Base-by-base conservation (phyloP, 2,113 vertebrate species). In the Dipodomys merriami region DNA sequence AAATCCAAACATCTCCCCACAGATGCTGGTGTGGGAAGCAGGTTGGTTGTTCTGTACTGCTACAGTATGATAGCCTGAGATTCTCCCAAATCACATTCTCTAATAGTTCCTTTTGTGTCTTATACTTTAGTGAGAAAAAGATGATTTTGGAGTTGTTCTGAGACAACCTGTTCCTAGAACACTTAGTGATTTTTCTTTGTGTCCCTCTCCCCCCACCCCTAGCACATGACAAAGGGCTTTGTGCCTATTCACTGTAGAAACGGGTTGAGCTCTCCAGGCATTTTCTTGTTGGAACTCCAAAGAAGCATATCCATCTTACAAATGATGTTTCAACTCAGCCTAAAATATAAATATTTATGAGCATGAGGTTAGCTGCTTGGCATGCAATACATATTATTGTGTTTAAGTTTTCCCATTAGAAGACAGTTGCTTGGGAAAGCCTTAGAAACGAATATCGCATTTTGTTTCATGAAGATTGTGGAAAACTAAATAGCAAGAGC, bases 271-370 rank as follows among this genome's bases (percentile, higher is more conserved):
- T 91, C n/a, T 23, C 8, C 12, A 91, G 83, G 74, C 89, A 72
- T 94, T 89, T 92, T 95, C 91, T 87, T 87, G 83, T 80, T 92
- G 95, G 65, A 95, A 94, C 71, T 84, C 91, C 84, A 90, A 92
- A 96, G 94, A 94, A 93, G 67, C 74, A 84, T 88, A 95, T 95
- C 89, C 65, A 77, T 97, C 91, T 96, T 93, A 95, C 84, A 96
- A 96, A 93, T 81, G 94, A 96, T 95, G 93, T 96, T 96, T 97
- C 69, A 86, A 95, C 95, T 95, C 80, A 74, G 89, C 83, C 90
- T 92, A 91, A 80, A 82, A 84, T 72, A 96, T 97, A 96, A 95
- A 97, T 97, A 97, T 97, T 96, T 97, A 97, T 96, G 89, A 96
- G 88, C 29, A 27, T 92, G 94, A 96, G 95, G 94, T 96, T 97